Evolutionary conservation across 2,888 invertebrate species (phyloP), one percentile per base, ranked within the genome.

Genomic region (Steinernema hermaphroditum): DNA sequence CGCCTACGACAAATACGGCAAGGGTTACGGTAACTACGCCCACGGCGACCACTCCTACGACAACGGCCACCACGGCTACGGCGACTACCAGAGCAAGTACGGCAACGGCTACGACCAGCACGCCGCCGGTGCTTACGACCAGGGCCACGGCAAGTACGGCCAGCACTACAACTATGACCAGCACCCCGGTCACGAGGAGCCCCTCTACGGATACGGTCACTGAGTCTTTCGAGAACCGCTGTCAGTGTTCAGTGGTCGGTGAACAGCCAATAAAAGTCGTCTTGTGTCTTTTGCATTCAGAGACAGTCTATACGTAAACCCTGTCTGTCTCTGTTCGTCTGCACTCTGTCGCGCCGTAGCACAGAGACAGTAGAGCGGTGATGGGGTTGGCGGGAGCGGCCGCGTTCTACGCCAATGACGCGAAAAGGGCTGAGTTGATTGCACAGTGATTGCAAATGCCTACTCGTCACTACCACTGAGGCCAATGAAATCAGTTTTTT

Each of bases 121-220:
- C n/a, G 24, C 54, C 29, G 37, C 22, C 68, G 49, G 27, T n/a
- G 29, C 62, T 6, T 70, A 73, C 70, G 22, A 77, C 77, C 75
- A 77, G 72, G 80, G 79, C 54, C 77, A 79, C 78, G 74, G 77
- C 72, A 75, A 73, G 71, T 72, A 72, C 70, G 79, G 78, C 50
- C 74, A 77, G 71, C 75, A 76, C 74, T 78, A 77, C 73, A 69
- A 70, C 29, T 62, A 71, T n/a, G 74, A 77, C 50, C 73, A 73
- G 37, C 69, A 37, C 19, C 68, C 72, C n/a, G 72, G 54, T 74
- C 75, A 77, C 71, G 72, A 80, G 69, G 74, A 75, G 70, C 71
- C 76, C 43, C 77, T 78, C 73, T 78, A 77, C 77, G 54, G 27
- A 54, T 27, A 54, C 27, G 22, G 27, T 16, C 27, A 54, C 27